phyloP scores from a whole-genome alignment of 2,797 vertebrate species.

The Mionectes olivaceus region DNA sequence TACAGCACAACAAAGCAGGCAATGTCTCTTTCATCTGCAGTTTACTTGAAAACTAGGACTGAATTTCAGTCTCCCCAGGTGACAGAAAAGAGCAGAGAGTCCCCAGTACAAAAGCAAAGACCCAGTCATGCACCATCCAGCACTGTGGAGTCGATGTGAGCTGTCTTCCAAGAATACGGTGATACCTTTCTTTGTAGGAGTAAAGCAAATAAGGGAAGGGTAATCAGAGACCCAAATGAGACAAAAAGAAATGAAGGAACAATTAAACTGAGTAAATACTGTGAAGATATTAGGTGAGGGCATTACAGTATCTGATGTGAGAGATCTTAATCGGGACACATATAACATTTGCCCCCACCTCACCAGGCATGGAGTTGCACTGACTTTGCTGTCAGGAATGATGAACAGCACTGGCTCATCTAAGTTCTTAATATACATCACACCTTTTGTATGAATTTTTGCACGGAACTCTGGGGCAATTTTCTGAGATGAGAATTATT shows the following conservation, averaged over 20 bases:
- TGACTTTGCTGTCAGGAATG: neutral
- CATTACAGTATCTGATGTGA: neutral
- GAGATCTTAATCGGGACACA: neutral
- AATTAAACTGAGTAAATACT: neutral
- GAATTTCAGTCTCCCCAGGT: neutral
- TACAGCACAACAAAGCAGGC: conserved; percentile 10
- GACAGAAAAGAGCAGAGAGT: neutral
- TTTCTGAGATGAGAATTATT: conserved; percentile 47
- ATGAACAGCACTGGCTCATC: neutral
- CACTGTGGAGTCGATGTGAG: rapidly evolving
- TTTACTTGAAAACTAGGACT: conserved; percentile 15
- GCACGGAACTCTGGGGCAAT: neutral
- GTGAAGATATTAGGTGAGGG: neutral
- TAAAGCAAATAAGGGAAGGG: neutral
- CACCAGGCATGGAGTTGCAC: neutral
- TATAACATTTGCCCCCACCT: neutral
- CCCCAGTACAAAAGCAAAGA: neutral
- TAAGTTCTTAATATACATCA: neutral
- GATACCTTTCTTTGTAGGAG: neutral
- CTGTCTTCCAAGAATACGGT: neutral
- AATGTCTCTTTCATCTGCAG: conserved; percentile 19
- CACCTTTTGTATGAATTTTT: neutral
- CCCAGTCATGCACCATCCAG: neutral
- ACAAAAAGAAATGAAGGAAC: neutral
- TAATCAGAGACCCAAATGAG: neutral